A percentile compares a stretch with the other conserved stretches of the same genome.
phyloP scores from a whole-genome alignment of 2,113 vertebrate species.

The Peucedramus taeniatus region DNA sequence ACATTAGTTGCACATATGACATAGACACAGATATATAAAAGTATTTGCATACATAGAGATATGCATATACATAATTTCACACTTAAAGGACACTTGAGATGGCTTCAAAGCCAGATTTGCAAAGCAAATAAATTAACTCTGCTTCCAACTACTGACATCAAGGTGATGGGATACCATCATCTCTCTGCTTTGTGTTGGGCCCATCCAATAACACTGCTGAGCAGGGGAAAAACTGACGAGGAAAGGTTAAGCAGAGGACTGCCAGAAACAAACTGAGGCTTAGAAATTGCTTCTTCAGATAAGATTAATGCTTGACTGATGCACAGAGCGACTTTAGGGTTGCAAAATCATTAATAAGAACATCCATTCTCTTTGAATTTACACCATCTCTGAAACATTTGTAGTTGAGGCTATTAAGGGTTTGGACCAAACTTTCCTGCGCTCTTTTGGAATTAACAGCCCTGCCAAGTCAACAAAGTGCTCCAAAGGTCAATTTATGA shows the following conservation, averaged over 20 bases:
- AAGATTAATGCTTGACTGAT: background rate
- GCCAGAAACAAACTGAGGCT: background rate
- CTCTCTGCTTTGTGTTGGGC: background rate
- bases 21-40: background rate
- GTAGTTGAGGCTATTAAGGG: background rate
- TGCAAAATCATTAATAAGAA: background rate
- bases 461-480: background rate
- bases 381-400: background rate
- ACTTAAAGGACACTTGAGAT: background rate
- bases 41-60: background rate
- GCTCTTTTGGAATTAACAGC: background rate
- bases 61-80: background rate
- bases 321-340: background rate
- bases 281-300: background rate
- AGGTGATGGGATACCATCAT: background rate
- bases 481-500: slow-evolving; percentile 46
- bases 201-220: background rate
- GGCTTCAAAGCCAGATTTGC: background rate
- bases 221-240: background rate
- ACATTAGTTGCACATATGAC: background rate
- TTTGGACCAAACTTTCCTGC: background rate
- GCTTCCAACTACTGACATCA: background rate
- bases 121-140: background rate
- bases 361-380: background rate
- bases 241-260: slow-evolving; percentile 12